Conservation (phyloP, 2,797 vertebrate genomes). For the Austrolebias charrua region DNA sequence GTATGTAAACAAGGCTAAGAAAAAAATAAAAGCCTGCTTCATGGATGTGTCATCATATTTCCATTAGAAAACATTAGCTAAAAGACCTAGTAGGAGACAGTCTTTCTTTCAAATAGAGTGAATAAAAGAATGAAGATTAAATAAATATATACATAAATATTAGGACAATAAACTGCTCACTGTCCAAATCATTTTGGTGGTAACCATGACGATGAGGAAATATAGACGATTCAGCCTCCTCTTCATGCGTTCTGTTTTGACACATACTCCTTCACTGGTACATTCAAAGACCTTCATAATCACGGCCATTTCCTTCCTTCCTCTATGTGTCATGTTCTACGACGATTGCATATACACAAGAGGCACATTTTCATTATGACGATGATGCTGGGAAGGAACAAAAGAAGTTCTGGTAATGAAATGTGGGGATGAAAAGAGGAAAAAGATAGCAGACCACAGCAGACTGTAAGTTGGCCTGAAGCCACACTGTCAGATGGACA, state of each 20-base stretch:
- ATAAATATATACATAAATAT: constrained; percentile 5
- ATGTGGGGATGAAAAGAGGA: background rate
- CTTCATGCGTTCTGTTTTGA: constrained; percentile 36
- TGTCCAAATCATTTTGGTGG: constrained; percentile 58
- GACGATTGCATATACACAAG: constrained; percentile 14
- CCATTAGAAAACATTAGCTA: background rate
- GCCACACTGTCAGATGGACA: constrained; percentile 59
- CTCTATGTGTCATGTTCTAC: constrained; percentile 6
- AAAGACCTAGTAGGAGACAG: constrained; percentile 14
- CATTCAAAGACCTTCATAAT: constrained; percentile 29
- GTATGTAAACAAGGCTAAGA: background rate
- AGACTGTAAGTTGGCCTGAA: constrained; percentile 36
- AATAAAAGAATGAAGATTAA: constrained; percentile 22
- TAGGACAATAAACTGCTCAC: constrained; percentile 50
- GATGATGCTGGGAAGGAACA: background rate
- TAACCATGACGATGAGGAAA: constrained; percentile 72
- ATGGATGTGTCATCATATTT: background rate
- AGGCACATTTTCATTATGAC: background rate
- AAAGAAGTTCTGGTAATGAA: background rate
- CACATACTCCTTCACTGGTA: constrained; percentile 17
- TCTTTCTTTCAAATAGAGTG: constrained; percentile 3
- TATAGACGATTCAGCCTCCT: constrained; percentile 58
- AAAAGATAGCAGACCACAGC: constrained; percentile 15
- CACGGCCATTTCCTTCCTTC: constrained; percentile 9
- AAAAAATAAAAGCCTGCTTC: background rate